phyloP scores from a whole-genome alignment of 2,888 invertebrate genomes.

The Acleris emargana region DNA sequence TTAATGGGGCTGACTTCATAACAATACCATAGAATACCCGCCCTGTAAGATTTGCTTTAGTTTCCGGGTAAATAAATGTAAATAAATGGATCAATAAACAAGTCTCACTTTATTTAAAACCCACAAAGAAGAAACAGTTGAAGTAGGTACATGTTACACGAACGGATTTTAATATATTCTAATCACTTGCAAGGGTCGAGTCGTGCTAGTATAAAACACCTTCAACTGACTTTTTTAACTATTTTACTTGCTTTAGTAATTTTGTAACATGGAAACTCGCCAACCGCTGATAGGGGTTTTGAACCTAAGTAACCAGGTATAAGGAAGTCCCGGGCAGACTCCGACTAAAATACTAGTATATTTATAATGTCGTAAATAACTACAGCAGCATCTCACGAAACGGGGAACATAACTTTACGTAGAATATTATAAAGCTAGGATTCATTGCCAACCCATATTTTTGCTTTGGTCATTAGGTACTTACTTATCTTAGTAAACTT shows the following conservation, averaged over 20 bases:
- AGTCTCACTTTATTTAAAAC: too few relatives aligned
- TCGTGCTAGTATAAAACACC: too few relatives aligned
- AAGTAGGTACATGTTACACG: too few relatives aligned
- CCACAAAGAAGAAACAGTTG: too few relatives aligned
- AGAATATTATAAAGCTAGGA: slow-evolving; percentile 45
- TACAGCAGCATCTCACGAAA: slow-evolving; percentile 29
- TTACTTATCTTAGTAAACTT: neutral
- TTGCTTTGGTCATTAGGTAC: neutral
- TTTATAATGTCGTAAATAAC: slow-evolving; percentile 29
- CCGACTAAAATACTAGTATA: neutral
- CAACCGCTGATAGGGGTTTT: neutral
- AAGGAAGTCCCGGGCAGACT: neutral
- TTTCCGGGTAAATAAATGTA: too few relatives aligned
- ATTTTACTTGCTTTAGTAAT: neutral
- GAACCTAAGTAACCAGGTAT: neutral
- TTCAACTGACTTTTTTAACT: too few relatives aligned
- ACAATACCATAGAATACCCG: too few relatives aligned
- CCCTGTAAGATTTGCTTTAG: too few relatives aligned
- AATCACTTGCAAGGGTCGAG: too few relatives aligned
- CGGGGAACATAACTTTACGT: slow-evolving; percentile 56
- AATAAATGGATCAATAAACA: too few relatives aligned
- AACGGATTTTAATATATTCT: too few relatives aligned
- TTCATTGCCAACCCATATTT: slow-evolving; percentile 1
- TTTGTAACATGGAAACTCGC: neutral
- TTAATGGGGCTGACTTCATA: too few relatives aligned